Base-by-base conservation (phyloP, 2,888 invertebrate genomes). In the Agrochola lota region DNA sequence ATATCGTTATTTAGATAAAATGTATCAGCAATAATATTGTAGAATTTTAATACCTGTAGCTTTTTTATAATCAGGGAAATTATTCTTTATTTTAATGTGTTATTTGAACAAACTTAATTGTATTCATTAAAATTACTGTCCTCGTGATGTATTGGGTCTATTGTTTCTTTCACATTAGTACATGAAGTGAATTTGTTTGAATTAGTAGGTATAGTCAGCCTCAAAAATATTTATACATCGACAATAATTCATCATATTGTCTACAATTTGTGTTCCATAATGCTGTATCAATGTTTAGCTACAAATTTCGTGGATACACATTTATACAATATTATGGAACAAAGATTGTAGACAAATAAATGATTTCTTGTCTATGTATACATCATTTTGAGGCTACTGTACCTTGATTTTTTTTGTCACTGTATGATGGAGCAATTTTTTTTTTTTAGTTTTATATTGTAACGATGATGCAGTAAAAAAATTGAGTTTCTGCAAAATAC, bases 21-120 rank as follows among this genome's bases (percentile, higher is more conserved):
- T 66, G 52, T 79, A 72, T 69, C 71, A 80, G 81, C 79, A 85
- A 80, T 85, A 85, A 81, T 74, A 30, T 79, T 55, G 67, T 81
- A 81, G 73, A 81, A 78, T 78, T 70, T 62, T 62, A 84, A 71
- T 71, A 69, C 43, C 40, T 20, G 52, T 85, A 75, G 80, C 60
- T 82, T 85, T 64, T 82, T 80, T 84, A 87, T 86, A 87, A 86
- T 88, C 88, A 84, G 86, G 84, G 86, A 82, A 88, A 88, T 83
- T 55, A 71, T 79, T 83, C 62, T 59, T 81, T 69, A 8, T 70
- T 70, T 55, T 76, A 52, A 74, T 17, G 11, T 62, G 40, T 46
- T 49, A 4, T 20, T 17, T 43, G 17, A 52, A 30, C 12, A 23
- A 3, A 72, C 5, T 30, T 12, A 49, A 26, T 23, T 49, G 12